Evolutionary conservation across 2,888 invertebrate species (phyloP), one percentile per base, ranked within the genome.

Genomic region (Chrysotoxum bicinctum): DNA sequence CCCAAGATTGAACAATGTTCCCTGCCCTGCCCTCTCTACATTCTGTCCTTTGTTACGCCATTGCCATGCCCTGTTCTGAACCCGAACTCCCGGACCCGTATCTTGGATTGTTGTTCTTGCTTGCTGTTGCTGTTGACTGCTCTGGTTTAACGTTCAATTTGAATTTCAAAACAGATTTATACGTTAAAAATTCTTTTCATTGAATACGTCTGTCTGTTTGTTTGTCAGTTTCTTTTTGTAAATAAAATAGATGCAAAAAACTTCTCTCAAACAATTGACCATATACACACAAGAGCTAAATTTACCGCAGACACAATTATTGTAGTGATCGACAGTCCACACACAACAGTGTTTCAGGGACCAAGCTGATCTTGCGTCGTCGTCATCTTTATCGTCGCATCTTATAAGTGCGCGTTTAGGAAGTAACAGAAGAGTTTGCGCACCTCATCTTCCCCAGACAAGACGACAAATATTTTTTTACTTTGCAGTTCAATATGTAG

Each of bases 121-220:
- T 26, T 26, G 26, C 7, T 26, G 26, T 26, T 26, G 26, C 26
- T 30, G 43, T 30, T 50, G 9, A 21, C 30, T 43, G 52, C 30
- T 70, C 58, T 81, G 12, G 37, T 75, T 68, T 69, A 40, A 40
- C 19, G 30, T 48, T 75, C 48, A 69, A 75, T 80, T 80, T 69
- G 69, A 69, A 62, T 62, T 69, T 70, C 45, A 60, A 66, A 64
- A 16, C 19, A 69, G n/a, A 74, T 69, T n/a, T 66, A 10, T 60
- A 48, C 35, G 21, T 45, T 62, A 43, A 68, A 21, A 30, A 37
- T 50, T 50, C 40, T 75, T 23, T 64, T 62, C 48, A 62, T 9
- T 23, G 62, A 66, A 64, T 48, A 30, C 35, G 35, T 35, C 32
- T 19, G 52, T 30, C 14, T 54, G 60, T 77, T 21, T 45, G 45